Evolutionary conservation across 1,140 invertebrate genomes (phyloP).

Genomic region (Aphis craccivora): DNA sequence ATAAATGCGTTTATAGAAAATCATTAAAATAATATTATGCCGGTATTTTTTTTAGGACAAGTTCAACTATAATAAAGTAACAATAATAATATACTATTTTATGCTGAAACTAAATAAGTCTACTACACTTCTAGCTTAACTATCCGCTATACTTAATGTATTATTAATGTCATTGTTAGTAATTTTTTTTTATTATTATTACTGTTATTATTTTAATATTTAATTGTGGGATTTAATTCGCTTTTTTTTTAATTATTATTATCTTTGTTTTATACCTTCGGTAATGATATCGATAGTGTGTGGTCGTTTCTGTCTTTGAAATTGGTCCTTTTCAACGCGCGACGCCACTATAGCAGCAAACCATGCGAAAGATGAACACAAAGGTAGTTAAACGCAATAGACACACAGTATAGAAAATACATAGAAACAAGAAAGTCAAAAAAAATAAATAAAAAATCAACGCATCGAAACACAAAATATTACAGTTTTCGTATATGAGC

Average conservation of each 20-base stretch:
- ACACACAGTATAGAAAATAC: constrained; percentile 39
- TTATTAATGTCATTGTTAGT: background rate
- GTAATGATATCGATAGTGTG: constrained; percentile 59
- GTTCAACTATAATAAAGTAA: background rate
- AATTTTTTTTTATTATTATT: background rate
- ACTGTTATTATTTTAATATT: background rate
- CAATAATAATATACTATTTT: background rate
- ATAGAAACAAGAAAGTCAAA: constrained; percentile 20
- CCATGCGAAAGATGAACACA: constrained; percentile 57
- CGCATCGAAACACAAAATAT: background rate
- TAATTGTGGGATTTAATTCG: background rate
- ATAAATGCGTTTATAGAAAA: background rate
- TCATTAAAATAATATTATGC: background rate
- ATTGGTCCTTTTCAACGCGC: constrained; percentile 51
- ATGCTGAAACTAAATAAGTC: background rate
- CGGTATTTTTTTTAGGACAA: background rate
- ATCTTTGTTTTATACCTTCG: constrained; percentile 55
- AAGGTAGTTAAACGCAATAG: constrained; percentile 54
- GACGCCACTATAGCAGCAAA: constrained; percentile 54
- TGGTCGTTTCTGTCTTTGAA: constrained; percentile 58
- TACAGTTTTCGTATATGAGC: background rate
- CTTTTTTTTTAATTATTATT: background rate
- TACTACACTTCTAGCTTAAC: background rate
- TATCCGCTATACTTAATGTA: background rate
- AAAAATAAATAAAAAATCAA: background rate